Evolutionary conservation across 2,113 vertebrate species (phyloP), one percentile per base, ranked within the genome.

Genomic region (Colossoma macropomum): DNA sequence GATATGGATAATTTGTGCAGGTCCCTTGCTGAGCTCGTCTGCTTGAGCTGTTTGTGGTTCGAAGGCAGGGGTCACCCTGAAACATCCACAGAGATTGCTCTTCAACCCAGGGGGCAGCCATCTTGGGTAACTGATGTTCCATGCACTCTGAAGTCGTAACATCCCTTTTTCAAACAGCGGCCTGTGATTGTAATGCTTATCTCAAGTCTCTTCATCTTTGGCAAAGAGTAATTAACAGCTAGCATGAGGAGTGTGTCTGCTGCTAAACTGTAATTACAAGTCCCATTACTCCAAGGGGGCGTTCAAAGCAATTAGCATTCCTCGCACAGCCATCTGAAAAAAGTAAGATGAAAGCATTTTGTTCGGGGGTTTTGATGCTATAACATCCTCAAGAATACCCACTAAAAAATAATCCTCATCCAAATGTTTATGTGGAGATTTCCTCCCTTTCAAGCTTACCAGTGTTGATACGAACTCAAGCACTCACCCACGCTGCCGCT

Each of bases 261-360:
- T 84, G 85, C 25, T 74, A 87, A 79, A 86, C 88, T 82, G 77
- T 81, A 89, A 90, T 91, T 91, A 90, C 85, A 87, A 86, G 84
- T 78, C 81, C 80, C 87, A 89, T 89, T 89, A 85, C 86, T 86
- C 86, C 82, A 86, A 87, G 83, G 86, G 86, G 88, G 85, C 80
- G 86, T 87, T 87, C 72, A 56, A 72, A 83, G 82, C 83, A 87
- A 89, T 89, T 89, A 89, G 80, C 80, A 86, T 87, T 81, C 85
- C 84, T 80, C 84, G 80, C 74, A 80, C 77, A 77, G 82, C 65
- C 75, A 77, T 81, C 86, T 87, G 56, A 66, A 82, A 79, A 62
- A 62, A 88, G 76, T 70, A 85, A 56, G 73, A 79, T 72, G 79
- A 87, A 84, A 76, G 76, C 79, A 75, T 83, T 87, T 79, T 60